These are phyloP conservation scores for Cactoblastis cactorum DNA, from an alignment of 2,888 invertebrate species.

Conservation along the genomic window DNA sequence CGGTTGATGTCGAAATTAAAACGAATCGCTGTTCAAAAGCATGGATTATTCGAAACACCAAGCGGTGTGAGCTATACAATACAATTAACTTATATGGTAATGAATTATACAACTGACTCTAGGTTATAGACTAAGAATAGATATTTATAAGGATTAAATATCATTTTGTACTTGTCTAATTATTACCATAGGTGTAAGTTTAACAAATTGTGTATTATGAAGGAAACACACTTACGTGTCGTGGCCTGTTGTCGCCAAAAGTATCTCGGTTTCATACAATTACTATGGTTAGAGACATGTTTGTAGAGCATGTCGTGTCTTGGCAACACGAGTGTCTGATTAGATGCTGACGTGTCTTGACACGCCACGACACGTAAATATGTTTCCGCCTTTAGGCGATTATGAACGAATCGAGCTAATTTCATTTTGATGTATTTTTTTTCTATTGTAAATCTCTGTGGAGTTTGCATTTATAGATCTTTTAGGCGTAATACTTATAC, in stretches of 20 bases:
- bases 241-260: too few relatives aligned
- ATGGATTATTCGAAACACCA: conserved; percentile 49
- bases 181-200: conserved; percentile 74
- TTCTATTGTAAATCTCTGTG: conserved; percentile 73
- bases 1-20: conserved; percentile 22
- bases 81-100: conserved; percentile 54
- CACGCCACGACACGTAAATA: too few relatives aligned
- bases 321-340: too few relatives aligned
- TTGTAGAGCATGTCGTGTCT: too few relatives aligned
- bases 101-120: conserved; percentile 74
- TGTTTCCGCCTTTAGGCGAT: too few relatives aligned
- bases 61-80: conserved; percentile 54
- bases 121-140: conserved; percentile 72
- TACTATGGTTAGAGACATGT: too few relatives aligned
- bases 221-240: too few relatives aligned
- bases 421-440: conserved; percentile 73
- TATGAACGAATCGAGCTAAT: conserved; percentile 71
- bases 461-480: conserved; percentile 77
- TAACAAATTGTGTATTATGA: conserved; percentile 76
- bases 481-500: conserved; percentile 62
- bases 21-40: conserved; percentile 43
- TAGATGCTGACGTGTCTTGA: too few relatives aligned
- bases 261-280: too few relatives aligned
- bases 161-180: conserved; percentile 79
- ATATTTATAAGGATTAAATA: conserved; percentile 71